These are phyloP conservation scores for Campylomormyrus tamandua DNA, from an alignment of 2,113 vertebrate genomes.

Conservation along the genomic window DNA sequence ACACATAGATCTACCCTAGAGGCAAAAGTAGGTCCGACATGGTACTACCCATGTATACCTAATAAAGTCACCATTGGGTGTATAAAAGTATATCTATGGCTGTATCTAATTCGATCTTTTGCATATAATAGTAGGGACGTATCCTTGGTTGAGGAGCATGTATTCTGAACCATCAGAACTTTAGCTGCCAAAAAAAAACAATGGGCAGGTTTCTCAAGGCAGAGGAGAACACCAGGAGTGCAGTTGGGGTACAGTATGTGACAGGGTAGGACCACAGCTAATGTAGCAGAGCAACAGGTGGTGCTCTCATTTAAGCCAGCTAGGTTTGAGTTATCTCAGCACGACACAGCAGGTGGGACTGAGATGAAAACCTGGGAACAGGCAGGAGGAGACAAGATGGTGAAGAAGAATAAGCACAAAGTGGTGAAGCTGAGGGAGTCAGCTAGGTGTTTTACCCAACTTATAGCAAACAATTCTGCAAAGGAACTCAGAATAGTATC, in stretches of 20 bases:
- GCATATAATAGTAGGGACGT: background rate
- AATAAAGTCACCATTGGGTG: background rate
- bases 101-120: background rate
- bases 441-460: background rate
- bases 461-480: background rate
- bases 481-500: background rate
- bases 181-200: background rate
- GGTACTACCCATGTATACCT: background rate
- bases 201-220: background rate
- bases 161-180: background rate
- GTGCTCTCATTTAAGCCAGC: background rate
- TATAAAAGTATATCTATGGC: background rate
- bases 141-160: background rate
- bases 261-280: background rate
- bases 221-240: background rate
- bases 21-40: background rate
- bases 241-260: background rate
- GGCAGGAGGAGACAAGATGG: background rate
- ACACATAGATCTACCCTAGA: background rate
- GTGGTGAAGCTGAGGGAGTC: background rate
- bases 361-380: background rate
- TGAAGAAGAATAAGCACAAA: background rate
- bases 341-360: background rate
- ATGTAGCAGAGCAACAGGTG: background rate
- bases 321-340: background rate